Percentiles rank a stretch among this genome's conserved stretches.
These are phyloP conservation scores for Conus ventricosus DNA, from an alignment of 1,140 invertebrate species.

Conservation along the genomic window DNA sequence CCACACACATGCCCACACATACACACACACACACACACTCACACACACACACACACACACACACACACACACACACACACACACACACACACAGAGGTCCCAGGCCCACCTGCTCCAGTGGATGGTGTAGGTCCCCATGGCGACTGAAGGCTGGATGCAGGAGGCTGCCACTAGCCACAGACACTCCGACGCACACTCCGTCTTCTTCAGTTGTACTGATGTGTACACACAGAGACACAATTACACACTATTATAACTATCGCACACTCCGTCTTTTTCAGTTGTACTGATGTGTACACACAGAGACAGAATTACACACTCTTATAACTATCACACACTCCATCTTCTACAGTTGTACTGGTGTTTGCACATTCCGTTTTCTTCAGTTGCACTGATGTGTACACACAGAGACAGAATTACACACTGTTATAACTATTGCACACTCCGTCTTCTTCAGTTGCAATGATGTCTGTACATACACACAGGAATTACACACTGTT, in stretches of 20 bases:
- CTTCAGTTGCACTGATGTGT: constrained; percentile 65
- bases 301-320: too few species aligned
- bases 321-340: constrained; percentile 61
- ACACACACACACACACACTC: too few species aligned
- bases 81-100: too few species aligned
- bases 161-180: constrained; percentile 68
- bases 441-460: constrained; percentile 55
- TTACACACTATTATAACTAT: too few species aligned
- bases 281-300: too few species aligned
- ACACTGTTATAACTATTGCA: constrained; percentile 43
- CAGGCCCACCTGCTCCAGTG: constrained; percentile 83
- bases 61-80: too few species aligned
- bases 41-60: too few species aligned
- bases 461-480: constrained; percentile 57
- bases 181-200: constrained; percentile 74
- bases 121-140: constrained; percentile 83
- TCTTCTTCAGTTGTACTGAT: constrained; percentile 68
- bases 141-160: constrained; percentile 59
- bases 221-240: constrained; percentile 12
- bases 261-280: too few species aligned
- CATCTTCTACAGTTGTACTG: constrained; percentile 68
- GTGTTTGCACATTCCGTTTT: constrained; percentile 67
- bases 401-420: too few species aligned
- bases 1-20: too few species aligned
- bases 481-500: too few species aligned